Base-by-base conservation (phyloP, 2,797 vertebrate species). In the Champsocephalus esox region DNA sequence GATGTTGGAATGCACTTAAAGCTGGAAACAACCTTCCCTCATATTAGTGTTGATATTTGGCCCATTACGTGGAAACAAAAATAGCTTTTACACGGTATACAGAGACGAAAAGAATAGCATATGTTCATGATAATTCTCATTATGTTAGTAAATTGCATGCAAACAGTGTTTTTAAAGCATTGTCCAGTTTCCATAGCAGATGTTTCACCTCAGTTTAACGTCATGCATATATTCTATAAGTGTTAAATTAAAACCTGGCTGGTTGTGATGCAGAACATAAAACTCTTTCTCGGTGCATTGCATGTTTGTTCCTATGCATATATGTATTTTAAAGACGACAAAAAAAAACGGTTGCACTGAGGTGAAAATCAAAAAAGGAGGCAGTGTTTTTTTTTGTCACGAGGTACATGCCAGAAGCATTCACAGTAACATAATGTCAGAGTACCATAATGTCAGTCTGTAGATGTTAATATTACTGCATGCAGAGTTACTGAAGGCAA, bases 111-210 rank as follows among this genome's bases (percentile, higher is more conserved):
- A 65, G 70, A 74, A 12, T 49, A 75, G 44, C 56, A 80, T 86
- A 81, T 71, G 79, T 68, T 81, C 52, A 73, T 79, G 49, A 81
- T 79, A 46, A 80, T 75, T 48, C 17, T 34, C 66, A 69, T 65
- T 69, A 66, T 73, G 87, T 90, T 89, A 89, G 88, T 90, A 87
- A 84, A 79, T 71, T 75, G 81, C 91, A 94, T 92, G 91, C 89
- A 90, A 82, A 89, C 83, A 70, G 70, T 87, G 83, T 86, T 75
- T 84, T 81, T 75, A 77, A 19, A 59, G 70, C 21, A 76, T 75
- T 62, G 77, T 80, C 75, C 44, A 3, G 77, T 46, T 81, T 70
- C 56, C 34, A 64, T 14, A 64, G 38, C 57, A 83, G n/a, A 63
- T 41, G 1, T 79, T 86, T 89, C 78, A 82, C 83, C 88, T 85